Evolutionary conservation across 2,113 vertebrate genomes (phyloP).

Genomic region (Sterrhoptilus dennistouni): DNA sequence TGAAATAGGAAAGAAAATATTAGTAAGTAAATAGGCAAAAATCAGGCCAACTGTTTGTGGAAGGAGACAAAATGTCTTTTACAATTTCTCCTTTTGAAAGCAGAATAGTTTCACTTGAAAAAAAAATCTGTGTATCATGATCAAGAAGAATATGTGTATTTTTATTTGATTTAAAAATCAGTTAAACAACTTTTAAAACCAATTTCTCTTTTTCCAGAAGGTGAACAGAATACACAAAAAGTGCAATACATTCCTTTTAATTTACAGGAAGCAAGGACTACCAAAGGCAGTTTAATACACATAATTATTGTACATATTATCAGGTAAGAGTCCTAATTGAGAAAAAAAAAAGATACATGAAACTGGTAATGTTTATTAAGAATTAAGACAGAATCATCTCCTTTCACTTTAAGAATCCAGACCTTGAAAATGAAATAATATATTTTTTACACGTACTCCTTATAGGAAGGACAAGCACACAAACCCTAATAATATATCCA

Average conservation of each 20-base stretch:
- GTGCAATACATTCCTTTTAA: not conserved
- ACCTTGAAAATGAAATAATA: not conserved
- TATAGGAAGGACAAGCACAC: not conserved
- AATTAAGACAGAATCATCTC: not conserved
- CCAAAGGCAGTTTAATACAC: not conserved
- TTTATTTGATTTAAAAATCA: not conserved
- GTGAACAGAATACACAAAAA: not conserved
- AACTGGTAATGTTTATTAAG: not conserved
- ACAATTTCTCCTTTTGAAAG: not conserved
- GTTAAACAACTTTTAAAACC: not conserved
- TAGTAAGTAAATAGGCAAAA: not conserved
- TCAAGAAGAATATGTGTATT: not conserved
- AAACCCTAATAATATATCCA: not conserved
- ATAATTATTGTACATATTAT: not conserved
- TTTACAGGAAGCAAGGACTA: not conserved
- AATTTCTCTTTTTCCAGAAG: not conserved
- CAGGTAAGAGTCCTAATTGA: not conserved
- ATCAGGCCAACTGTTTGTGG: not conserved
- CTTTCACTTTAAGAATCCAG: not conserved
- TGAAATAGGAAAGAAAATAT: not conserved
- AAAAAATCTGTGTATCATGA: not conserved
- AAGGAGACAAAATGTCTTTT: not conserved
- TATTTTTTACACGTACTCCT: not conserved
- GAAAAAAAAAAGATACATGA: not conserved
- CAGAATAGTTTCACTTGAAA: not conserved